Base-by-base conservation (phyloP, 2,113 vertebrate species). In the Stigmatopora argus region DNA sequence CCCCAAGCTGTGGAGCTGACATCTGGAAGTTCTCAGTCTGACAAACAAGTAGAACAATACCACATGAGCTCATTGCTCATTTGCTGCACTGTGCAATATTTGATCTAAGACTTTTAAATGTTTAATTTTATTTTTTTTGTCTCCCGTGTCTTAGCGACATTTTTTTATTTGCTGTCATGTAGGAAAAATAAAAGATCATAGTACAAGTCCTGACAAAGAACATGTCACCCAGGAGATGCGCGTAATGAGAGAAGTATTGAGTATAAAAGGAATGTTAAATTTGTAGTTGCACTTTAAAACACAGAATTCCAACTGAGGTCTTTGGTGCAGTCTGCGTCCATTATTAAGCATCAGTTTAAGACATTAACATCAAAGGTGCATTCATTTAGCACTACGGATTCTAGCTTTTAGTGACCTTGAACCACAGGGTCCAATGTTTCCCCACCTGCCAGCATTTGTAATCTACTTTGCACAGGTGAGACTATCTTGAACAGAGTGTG, bases 21-120 rank as follows among this genome's bases (percentile, higher is more conserved):
- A 90, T 90, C 87, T 90, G 89, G 88, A 89, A 79, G 85, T 90
- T 87, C 87, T 86, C 86, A 71, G 70, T 70, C 80, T 68, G 71
- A 81, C 79, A 80, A 87, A 83, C 70, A 83, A 73, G 82, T 82
- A 65, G 69, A 78, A 73, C 73, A 81, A 79, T 78, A 70, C 68
- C 72, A 72, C 57, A 61, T 59, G 48, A 63, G 70, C 66, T 78
- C 66, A 57, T 58, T 69, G 64, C 56, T 56, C 35, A 57, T 69
- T 55, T 21, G 73, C 62, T 70, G 74, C 68, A 78, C 73, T n/a
- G 57, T 21, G 60, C 46, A 71, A 74, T 19, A 68, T 78, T 77
- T 67, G 62, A 80, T 31, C 65, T 51, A 51, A 55, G 53, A 21
- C 64, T 67, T 78, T 66, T 44, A 18, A 41, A 77, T 79, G 49